Evolutionary conservation across 1,140 invertebrate genomes (phyloP).

Genomic region (Linepithema humile): DNA sequence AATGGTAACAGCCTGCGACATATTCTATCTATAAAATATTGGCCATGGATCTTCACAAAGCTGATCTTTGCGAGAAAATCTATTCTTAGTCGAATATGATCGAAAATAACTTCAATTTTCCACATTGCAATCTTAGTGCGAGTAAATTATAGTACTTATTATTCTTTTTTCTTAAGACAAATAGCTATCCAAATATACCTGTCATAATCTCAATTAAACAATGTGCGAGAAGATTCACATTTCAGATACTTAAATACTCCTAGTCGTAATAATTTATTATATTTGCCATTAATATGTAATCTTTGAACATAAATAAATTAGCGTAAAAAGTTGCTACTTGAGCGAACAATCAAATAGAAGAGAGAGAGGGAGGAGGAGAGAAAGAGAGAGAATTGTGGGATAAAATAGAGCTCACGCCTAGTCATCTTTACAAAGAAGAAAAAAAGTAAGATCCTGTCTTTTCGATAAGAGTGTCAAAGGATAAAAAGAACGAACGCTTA

Average conservation of each 20-base stretch:
- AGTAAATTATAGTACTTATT: neutral
- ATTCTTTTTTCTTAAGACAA: neutral
- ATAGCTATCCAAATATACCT: too few relatives aligned
- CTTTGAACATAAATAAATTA: constrained; percentile 40
- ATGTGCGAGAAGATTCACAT: too few relatives aligned
- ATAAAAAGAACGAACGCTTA: constrained; percentile 49
- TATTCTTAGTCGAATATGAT: neutral
- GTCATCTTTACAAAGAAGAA: neutral
- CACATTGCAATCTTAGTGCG: neutral
- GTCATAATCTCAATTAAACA: too few relatives aligned
- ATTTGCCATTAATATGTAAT: too few relatives aligned
- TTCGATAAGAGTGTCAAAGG: too few relatives aligned
- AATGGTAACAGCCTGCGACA: neutral
- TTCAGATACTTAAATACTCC: too few relatives aligned
- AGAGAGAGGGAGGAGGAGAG: neutral
- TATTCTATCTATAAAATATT: constrained; percentile 6
- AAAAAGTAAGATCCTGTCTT: constrained; percentile 16
- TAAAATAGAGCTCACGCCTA: neutral
- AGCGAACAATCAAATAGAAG: constrained; percentile 46
- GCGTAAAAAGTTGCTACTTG: neutral
- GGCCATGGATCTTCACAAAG: neutral
- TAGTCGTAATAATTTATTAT: too few relatives aligned
- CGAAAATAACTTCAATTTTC: neutral
- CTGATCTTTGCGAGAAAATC: neutral
- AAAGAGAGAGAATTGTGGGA: neutral